A percentile compares a stretch with the other conserved stretches of the same genome.
These are phyloP conservation scores for Aphelocoma californica DNA, from an alignment of 2,797 vertebrate genomes.

Conservation along the genomic window DNA sequence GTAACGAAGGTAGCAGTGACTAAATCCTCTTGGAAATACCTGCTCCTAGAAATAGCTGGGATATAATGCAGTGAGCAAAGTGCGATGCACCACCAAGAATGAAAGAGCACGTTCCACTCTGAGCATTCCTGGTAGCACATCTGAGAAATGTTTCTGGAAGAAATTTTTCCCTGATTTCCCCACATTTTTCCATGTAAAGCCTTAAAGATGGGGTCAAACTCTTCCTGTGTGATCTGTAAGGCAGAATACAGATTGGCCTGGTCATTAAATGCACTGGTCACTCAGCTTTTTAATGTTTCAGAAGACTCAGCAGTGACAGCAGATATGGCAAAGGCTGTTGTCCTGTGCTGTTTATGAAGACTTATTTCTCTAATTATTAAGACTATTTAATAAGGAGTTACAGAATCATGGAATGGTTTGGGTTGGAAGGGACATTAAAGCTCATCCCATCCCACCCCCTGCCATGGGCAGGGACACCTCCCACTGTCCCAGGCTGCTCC, in stretches of 20 bases:
- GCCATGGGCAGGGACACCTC: too few relatives aligned
- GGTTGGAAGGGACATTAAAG: neutral
- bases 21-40: neutral
- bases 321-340: neutral
- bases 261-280: neutral
- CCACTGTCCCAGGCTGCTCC: too few relatives aligned
- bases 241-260: neutral
- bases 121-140: neutral
- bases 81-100: neutral
- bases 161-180: neutral
- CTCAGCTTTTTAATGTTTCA: neutral
- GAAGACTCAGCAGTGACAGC: neutral
- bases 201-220: neutral
- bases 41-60: neutral
- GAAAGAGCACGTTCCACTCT: rapidly evolving
- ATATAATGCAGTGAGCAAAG: rapidly evolving
- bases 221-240: neutral
- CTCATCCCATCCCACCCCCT: rapidly evolving
- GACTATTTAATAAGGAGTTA: neutral
- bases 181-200: neutral
- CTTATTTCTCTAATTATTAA: neutral
- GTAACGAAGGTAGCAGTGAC: neutral
- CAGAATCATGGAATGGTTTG: neutral
- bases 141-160: neutral
- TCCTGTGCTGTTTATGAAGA: neutral